Base-by-base conservation (phyloP, 1,140 invertebrate genomes). In the Camponotus floridanus region DNA sequence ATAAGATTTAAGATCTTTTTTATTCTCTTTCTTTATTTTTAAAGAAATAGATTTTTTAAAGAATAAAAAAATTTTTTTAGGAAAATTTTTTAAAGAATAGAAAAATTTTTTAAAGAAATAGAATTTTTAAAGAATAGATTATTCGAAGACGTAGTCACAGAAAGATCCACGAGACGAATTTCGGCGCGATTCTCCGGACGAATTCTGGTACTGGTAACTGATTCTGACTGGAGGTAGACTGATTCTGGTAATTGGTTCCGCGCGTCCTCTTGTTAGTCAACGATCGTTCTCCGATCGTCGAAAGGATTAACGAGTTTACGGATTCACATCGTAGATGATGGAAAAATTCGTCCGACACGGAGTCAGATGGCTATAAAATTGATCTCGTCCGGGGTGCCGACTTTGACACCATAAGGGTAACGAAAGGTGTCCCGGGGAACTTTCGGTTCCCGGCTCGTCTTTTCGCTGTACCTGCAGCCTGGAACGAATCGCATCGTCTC, bases 401-500 rank as follows among this genome's bases (percentile, higher is more conserved):
- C 67, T 90, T 91, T 92, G 86, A 92, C 92, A 92, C 91, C 92
- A 92, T 92, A 92, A 92, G 92, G 92, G 76, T 83, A 92, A 88
- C 90, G 88, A 85, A 85, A 91, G 85, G 87, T 88, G 73, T 88
- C 81, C 64, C 84, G 76, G 26, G 26, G 78, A 64, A 84, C 83
- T 70, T 85, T 87, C 61, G 4, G 8, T 36, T 39, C 36, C n/a
- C 9, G 18, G 73, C 21, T 76, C n/a, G 36, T n/a, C 33, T 51
- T 79, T 42, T 51, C 57, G 31, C 26, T 51, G 51, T 86, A 86
- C 85, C 85, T 86, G 76, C 73, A 76, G 4, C 33, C 81, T 57
- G 86, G 88, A 90, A 91, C 88, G 80, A 91, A 91, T 90, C 18
- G 18, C 59, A 51, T 51, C 48, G 48, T 68, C 65, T 80, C 76